Conservation (phyloP, 1,140 invertebrate genomes). For the Heterodera schachtii region DNA sequence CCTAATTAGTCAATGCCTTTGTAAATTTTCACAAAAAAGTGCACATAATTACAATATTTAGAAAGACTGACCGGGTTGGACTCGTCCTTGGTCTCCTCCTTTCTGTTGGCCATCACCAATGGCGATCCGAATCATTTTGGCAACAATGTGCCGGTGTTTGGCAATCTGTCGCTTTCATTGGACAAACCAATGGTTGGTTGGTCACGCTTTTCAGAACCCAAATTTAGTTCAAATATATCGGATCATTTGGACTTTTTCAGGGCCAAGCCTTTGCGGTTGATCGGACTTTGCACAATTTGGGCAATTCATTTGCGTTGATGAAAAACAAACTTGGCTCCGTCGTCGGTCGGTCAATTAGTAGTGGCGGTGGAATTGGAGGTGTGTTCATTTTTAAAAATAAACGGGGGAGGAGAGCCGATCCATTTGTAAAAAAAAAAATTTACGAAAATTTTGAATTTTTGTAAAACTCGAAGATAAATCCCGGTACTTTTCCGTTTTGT, state of each 20-base stretch:
- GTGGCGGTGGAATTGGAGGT: too few relatives aligned
- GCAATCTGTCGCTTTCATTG: not conserved
- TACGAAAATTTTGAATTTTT: too few relatives aligned
- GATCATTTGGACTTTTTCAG: not conserved
- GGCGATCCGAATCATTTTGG: not conserved
- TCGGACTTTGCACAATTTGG: not conserved
- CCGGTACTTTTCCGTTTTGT: too few relatives aligned
- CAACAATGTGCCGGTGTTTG: not conserved
- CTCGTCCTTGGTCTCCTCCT: not conserved
- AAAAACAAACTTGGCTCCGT: not conserved
- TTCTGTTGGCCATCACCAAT: not conserved
- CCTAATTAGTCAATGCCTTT: too few relatives aligned
- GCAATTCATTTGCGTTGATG: not conserved
- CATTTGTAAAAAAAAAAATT: too few relatives aligned
- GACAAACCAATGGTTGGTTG: not conserved
- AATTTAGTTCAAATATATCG: too few relatives aligned
- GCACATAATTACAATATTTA: not conserved
- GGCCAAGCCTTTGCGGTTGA: not conserved
- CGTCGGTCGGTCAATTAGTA: not conserved
- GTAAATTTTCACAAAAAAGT: too few relatives aligned
- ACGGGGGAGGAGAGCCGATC: too few relatives aligned
- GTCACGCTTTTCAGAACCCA: too few relatives aligned
- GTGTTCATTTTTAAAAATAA: too few relatives aligned
- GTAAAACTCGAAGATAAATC: too few relatives aligned
- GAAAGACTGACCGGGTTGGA: not conserved